These are phyloP conservation scores for Caenorhabditis brenneri DNA, from an alignment of 1,140 invertebrate species.

Conservation along the genomic window DNA sequence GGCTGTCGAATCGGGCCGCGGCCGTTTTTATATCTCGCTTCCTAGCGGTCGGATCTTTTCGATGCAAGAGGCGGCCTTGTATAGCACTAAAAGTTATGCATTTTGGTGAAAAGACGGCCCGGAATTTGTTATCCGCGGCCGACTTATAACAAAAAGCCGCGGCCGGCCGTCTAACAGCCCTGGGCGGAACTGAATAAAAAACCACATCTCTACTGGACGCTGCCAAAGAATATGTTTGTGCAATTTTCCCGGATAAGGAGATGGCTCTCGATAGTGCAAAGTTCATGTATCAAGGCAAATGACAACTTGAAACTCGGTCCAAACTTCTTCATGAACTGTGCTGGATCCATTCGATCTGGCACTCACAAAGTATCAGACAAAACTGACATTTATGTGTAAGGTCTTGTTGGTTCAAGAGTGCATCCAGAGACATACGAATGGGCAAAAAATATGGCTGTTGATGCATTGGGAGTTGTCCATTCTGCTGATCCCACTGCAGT, in stretches of 20 bases:
- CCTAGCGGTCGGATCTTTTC: too few species aligned
- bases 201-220: constrained; percentile 76
- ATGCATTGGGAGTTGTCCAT: constrained; percentile 96
- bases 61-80: too few species aligned
- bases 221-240: constrained; percentile 57
- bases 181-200: constrained; percentile 93
- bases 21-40: too few species aligned
- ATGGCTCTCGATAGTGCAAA: constrained; percentile 80
- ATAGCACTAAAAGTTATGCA: too few species aligned
- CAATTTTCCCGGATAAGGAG: constrained; percentile 43
- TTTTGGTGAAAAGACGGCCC: too few species aligned
- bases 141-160: too few species aligned
- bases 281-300: constrained; percentile 77
- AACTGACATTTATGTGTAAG: constrained; percentile 80
- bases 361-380: constrained; percentile 71
- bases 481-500: constrained; percentile 90
- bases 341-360: constrained; percentile 98
- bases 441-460: constrained; percentile 99
- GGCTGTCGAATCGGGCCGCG: too few species aligned
- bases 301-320: constrained; percentile 82
- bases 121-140: too few species aligned
- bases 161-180: too few species aligned
- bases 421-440: constrained; percentile 97
- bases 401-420: constrained; percentile 93
- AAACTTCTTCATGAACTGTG: constrained; percentile 96